A percentile compares a stretch with the other conserved stretches of the same genome.
phyloP scores from a whole-genome alignment of 1,140 invertebrate species.

The Zaprionus ghesquierei region DNA sequence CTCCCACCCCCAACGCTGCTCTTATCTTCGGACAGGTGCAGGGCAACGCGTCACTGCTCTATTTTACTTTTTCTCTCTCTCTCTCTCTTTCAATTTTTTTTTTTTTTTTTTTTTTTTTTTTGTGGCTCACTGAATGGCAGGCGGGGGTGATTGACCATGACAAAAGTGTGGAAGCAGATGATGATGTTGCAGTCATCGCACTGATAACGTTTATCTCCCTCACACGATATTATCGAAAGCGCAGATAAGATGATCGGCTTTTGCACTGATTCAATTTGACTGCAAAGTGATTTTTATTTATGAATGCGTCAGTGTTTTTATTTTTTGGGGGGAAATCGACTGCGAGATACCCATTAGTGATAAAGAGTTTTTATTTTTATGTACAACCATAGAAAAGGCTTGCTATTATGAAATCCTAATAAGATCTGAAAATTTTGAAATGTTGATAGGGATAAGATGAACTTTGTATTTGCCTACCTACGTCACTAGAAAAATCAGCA shows the following conservation, averaged over 20 bases:
- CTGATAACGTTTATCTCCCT: neutral
- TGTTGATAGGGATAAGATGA: too few species aligned
- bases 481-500: too few species aligned
- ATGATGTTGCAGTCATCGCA: neutral
- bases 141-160: neutral
- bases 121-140: neutral
- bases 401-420: neutral
- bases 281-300: neutral
- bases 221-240: neutral
- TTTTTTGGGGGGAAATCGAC: too few species aligned
- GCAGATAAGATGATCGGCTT: neutral
- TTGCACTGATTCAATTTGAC: neutral
- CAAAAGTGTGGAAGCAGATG: neutral
- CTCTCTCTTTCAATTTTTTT: neutral
- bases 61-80: neutral
- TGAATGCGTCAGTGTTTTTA: neutral
- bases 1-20: neutral
- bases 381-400: too few species aligned
- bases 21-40: constrained; percentile 61
- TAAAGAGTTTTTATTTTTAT: too few species aligned
- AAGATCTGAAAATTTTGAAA: neutral
- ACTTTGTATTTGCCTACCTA: too few species aligned
- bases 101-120: constrained; percentile 30
- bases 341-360: too few species aligned
- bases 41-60: constrained; percentile 61